A percentile compares a stretch with the other conserved stretches of the same genome.
These are phyloP conservation scores for Sapayoa aenigma DNA, from an alignment of 2,113 vertebrate genomes.

Conservation along the genomic window DNA sequence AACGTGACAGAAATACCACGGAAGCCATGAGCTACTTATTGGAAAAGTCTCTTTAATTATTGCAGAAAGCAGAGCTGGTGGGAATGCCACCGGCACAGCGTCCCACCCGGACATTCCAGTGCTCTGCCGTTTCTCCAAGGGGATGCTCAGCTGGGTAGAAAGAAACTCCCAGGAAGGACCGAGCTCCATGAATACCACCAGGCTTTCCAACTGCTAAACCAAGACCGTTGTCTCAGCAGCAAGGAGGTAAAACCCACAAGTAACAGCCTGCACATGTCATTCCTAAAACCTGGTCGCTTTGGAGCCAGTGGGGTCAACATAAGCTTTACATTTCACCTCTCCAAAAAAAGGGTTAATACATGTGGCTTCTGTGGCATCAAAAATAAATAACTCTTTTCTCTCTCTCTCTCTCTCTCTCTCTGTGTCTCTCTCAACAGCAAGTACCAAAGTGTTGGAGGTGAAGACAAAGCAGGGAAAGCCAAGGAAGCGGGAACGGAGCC, in stretches of 20 bases:
- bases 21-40: background rate
- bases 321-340: background rate
- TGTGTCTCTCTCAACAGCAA: slow-evolving; percentile 60
- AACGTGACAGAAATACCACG: background rate
- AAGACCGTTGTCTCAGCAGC: background rate
- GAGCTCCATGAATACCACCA: background rate
- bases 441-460: slow-evolving; percentile 62
- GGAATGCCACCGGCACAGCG: background rate
- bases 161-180: background rate
- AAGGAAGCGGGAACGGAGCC: slow-evolving; percentile 43
- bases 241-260: background rate
- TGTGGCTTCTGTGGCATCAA: slow-evolving; percentile 71
- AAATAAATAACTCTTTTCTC: slow-evolving; percentile 58
- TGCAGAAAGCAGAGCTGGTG: background rate
- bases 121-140: background rate
- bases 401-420: slow-evolving; percentile 5
- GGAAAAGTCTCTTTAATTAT: slow-evolving; percentile 38
- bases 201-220: background rate
- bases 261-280: background rate
- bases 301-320: background rate
- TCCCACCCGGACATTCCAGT: background rate
- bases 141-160: background rate
- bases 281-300: background rate
- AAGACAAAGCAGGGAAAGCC: slow-evolving; percentile 62
- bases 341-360: background rate